Conservation (phyloP, 2,797 vertebrate genomes). For the Sebastes diaconus region DNA sequence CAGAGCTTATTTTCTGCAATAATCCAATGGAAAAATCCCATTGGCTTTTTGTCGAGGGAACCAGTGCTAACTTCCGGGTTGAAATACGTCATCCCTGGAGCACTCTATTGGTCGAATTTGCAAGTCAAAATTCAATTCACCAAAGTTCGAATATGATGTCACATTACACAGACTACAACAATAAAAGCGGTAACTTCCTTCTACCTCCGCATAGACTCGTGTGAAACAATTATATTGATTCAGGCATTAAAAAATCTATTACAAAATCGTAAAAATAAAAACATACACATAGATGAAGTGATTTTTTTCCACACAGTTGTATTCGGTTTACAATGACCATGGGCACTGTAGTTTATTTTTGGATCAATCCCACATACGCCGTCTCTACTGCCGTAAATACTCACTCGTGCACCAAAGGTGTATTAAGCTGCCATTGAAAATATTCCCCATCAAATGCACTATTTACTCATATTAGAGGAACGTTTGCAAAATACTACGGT, state of each 20-base stretch:
- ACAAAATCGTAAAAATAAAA: too few species aligned
- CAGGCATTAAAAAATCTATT: background rate
- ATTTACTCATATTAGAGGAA: background rate
- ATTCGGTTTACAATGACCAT: background rate
- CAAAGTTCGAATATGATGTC: background rate
- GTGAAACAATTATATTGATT: too few species aligned
- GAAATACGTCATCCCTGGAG: too few species aligned
- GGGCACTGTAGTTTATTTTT: background rate
- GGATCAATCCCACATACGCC: background rate
- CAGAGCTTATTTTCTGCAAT: too few species aligned
- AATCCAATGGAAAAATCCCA: too few species aligned
- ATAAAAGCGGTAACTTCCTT: too few species aligned
- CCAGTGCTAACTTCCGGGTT: too few species aligned
- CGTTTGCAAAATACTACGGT: background rate
- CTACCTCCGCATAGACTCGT: too few species aligned
- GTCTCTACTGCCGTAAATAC: background rate
- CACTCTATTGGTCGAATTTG: background rate
- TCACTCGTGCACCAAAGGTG: background rate
- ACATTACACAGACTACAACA: too few species aligned
- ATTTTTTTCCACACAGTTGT: background rate
- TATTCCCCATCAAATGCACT: background rate
- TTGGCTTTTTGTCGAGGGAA: too few species aligned
- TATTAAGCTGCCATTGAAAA: background rate
- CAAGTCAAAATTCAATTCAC: background rate
- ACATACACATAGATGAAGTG: rapidly evolving